Percentiles rank a stretch among this genome's conserved stretches.
These are phyloP conservation scores for Silvanus unidentatus DNA, from an alignment of 2,888 invertebrate genomes.

Conservation along the genomic window DNA sequence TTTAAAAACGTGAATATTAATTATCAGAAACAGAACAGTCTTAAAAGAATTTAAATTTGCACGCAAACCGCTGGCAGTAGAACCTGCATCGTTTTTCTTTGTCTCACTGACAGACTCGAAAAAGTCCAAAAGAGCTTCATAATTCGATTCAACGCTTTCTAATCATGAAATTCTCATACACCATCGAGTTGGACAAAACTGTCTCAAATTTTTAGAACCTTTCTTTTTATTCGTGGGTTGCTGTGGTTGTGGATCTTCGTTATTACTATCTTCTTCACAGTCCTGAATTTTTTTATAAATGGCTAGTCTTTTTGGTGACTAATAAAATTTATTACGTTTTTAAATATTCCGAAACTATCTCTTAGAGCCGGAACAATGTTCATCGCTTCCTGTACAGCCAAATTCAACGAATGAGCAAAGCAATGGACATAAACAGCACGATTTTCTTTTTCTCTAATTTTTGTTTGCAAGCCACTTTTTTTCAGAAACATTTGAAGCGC, in stretches of 20 bases:
- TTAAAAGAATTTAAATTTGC: background rate
- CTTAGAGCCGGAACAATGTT: background rate
- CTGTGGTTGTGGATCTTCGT: no score
- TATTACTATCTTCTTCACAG: no score
- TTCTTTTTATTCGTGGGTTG: background rate
- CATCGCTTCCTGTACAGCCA: conserved; percentile 7
- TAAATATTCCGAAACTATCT: background rate
- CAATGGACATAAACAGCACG: conserved; percentile 8
- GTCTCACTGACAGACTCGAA: background rate
- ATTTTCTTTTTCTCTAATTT: conserved; percentile 4
- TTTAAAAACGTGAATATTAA: background rate
- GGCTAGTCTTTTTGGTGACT: background rate
- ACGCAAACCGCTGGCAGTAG: background rate
- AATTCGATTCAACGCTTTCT: conserved; percentile 1
- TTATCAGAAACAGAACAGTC: background rate
- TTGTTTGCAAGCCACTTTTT: conserved; percentile 4
- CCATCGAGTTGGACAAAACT: conserved; percentile 10
- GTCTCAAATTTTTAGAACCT: background rate
- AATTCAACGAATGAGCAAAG: conserved; percentile 5
- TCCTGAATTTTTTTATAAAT: background rate
- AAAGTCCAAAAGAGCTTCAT: background rate
- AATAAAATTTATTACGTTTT: background rate
- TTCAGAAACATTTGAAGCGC: conserved; percentile 8
- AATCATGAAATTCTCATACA: conserved; percentile 5
- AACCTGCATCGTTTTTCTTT: background rate